Conservation (phyloP, 2,113 vertebrate genomes). For the Poecilia latipinna region DNA sequence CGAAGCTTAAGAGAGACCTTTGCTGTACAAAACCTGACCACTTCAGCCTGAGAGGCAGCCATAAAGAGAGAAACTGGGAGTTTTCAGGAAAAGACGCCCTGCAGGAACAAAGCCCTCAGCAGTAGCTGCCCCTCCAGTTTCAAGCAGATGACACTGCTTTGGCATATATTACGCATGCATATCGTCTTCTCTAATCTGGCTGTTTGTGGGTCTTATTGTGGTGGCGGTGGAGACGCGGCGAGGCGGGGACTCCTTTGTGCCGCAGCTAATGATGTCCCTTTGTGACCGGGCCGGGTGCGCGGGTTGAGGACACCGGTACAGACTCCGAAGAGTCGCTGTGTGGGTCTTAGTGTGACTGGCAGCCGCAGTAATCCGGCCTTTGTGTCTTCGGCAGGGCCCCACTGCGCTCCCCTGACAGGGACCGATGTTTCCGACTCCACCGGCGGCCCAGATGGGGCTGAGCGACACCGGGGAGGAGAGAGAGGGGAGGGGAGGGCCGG, state of each 20-base stretch:
- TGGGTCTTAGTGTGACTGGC: slow-evolving; percentile 85
- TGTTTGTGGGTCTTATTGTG: slow-evolving; percentile 72
- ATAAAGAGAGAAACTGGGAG: background rate
- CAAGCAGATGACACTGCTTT: slow-evolving; percentile 68
- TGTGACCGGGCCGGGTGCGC: slow-evolving; percentile 68
- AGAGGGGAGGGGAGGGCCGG: slow-evolving; percentile 38
- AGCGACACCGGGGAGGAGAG: slow-evolving; percentile 44
- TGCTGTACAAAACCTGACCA: background rate
- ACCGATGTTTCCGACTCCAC: slow-evolving; percentile 72
- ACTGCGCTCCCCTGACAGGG: slow-evolving; percentile 78
- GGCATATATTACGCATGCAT: slow-evolving; percentile 72
- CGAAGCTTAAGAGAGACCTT: background rate
- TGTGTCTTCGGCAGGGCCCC: slow-evolving; percentile 81
- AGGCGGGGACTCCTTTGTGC: slow-evolving; percentile 75
- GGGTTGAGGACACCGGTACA: slow-evolving; percentile 79
- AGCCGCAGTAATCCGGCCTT: slow-evolving; percentile 85
- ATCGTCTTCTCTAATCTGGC: slow-evolving; percentile 74
- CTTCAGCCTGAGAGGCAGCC: background rate
- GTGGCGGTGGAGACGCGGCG: slow-evolving; percentile 67
- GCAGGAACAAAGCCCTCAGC: slow-evolving; percentile 35
- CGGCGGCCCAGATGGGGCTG: slow-evolving; percentile 82
- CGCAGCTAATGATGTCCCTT: slow-evolving; percentile 81
- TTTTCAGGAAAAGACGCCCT: slow-evolving; percentile 16
- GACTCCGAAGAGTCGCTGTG: slow-evolving; percentile 74
- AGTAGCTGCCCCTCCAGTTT: slow-evolving; percentile 29